These are phyloP conservation scores for Thalassoma bifasciatum DNA, from an alignment of 2,113 vertebrate genomes.

Conservation along the genomic window DNA sequence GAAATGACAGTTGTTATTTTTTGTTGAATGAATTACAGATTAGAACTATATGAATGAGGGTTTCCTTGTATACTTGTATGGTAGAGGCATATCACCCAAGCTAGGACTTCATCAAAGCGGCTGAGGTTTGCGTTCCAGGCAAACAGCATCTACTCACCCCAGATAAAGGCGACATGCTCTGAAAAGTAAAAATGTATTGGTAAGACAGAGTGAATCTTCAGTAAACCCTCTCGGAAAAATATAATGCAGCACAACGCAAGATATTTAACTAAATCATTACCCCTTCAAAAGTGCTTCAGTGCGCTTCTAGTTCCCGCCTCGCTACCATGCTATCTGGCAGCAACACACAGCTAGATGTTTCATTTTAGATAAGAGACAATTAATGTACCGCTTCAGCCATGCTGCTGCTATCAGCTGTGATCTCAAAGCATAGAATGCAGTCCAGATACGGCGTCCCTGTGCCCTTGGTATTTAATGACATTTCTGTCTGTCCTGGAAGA, in stretches of 20 bases:
- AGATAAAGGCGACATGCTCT: neutral
- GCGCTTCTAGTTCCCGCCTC: constrained; percentile 18
- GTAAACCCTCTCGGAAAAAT: too few relatives aligned
- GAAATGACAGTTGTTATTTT: neutral
- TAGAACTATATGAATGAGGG: too few relatives aligned
- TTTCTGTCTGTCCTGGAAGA: constrained; percentile 64
- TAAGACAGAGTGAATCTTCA: too few relatives aligned
- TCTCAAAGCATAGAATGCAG: constrained; percentile 62
- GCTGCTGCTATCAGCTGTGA: constrained; percentile 58
- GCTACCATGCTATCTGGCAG: constrained; percentile 8
- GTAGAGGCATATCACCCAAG: too few relatives aligned
- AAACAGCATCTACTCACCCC: neutral
- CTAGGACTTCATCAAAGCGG: neutral
- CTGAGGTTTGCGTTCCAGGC: neutral
- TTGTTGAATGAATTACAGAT: too few relatives aligned
- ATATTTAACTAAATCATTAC: constrained; percentile 6
- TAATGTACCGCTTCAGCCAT: constrained; percentile 62
- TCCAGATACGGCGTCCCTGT: constrained; percentile 53
- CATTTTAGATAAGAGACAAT: constrained; percentile 78
- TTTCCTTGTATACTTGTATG: too few relatives aligned
- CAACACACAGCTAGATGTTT: constrained; percentile 56
- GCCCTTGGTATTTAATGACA: constrained; percentile 78
- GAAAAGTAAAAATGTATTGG: too few relatives aligned
- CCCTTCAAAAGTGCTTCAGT: constrained; percentile 8
- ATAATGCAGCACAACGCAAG: neutral